phyloP scores from a whole-genome alignment of 1,140 invertebrate species.

The Eriosoma lanigerum region DNA sequence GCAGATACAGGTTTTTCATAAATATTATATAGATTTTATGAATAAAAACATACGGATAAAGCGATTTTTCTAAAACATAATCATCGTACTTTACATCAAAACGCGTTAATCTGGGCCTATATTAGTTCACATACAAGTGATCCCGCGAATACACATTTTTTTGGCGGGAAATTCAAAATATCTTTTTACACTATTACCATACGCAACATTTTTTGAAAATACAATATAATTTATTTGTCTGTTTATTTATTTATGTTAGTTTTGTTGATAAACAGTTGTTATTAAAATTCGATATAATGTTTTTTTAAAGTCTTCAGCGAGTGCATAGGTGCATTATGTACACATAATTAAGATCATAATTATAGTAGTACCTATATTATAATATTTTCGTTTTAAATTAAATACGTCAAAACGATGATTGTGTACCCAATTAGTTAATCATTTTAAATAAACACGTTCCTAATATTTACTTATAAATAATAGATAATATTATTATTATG shows the following conservation, averaged over 20 bases:
- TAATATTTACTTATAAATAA: background rate
- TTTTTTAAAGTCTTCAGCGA: background rate
- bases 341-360: too few relatives aligned
- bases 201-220: background rate
- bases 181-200: background rate
- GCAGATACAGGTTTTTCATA: too few relatives aligned
- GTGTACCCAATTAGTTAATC: background rate
- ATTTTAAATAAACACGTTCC: background rate
- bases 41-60: too few relatives aligned
- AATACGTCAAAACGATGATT: background rate
- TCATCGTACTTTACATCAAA: too few relatives aligned
- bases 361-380: too few relatives aligned
- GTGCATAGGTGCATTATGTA: background rate
- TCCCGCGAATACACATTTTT: slow-evolving; percentile 3
- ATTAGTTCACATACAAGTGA: too few relatives aligned
- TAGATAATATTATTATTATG: background rate
- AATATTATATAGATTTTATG: too few relatives aligned
- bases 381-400: background rate
- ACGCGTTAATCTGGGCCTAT: too few relatives aligned
- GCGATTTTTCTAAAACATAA: too few relatives aligned
- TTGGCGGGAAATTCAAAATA: slow-evolving; percentile 1
- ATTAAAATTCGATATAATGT: background rate
- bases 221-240: background rate
- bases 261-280: background rate
- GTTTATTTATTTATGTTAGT: background rate